Evolutionary conservation across 2,888 invertebrate genomes (phyloP), one percentile per base, ranked within the genome.

Genomic region (Morpho deidamia): DNA sequence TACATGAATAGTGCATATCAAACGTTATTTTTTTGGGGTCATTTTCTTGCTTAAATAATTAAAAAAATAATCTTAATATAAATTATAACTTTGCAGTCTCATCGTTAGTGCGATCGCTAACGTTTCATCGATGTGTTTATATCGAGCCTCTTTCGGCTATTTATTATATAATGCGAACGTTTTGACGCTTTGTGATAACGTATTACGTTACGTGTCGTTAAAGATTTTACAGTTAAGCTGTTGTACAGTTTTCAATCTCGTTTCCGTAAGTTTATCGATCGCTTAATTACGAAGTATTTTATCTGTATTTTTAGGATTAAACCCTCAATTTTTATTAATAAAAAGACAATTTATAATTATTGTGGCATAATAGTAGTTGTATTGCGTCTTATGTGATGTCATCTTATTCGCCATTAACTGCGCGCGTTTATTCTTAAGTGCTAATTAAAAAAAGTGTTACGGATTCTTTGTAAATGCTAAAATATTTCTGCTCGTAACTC

Each of bases 311-410:
- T 70, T 67, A 71, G 64, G 61, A 64, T 38, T 55, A 51, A 58
- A 63, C 70, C 69, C 68, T 71, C 70, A 71, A 67, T 72, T 69
- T n/a, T 69, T 66, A 64, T 66, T 59, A 59, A 66, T 67, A 72
- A 80, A 78, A 81, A 72, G 69, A 71, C 71, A 73, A 71, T 74
- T 73, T 73, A 69, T n/a, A 55, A 63, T 73, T 70, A 71, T 75
- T 74, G 66, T 74, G 71, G 70, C 69, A 72, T 69, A 66, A 64
- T 64, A 68, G 58, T 70, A 69, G 65, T 65, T 58, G 56, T 69
- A 62, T 58, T 66, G 58, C 60, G 55, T 60, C 55, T 61, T 55
- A 56, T 64, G 63, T 64, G 63, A 66, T 63, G 49, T 62, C 56
- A 61, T 66, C 60, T 66, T 62, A 56, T 64, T 59, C 52, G 54